phyloP scores from a whole-genome alignment of 2,113 vertebrate species.

The Entomyzon cyanotis region DNA sequence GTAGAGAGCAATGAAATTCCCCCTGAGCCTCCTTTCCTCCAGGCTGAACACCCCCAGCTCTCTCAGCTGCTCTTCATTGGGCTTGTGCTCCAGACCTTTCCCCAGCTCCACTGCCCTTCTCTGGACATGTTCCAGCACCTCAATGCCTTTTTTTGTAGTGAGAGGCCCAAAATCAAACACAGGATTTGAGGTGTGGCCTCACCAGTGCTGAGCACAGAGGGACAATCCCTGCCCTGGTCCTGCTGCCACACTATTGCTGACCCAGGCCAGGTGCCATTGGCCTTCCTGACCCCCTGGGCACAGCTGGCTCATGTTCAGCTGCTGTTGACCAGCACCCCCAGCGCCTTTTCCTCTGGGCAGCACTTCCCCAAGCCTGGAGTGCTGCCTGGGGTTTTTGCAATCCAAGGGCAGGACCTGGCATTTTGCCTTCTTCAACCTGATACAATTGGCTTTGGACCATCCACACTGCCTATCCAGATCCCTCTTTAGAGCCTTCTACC shows the following conservation, averaged over 20 bases:
- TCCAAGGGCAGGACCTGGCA: neutral
- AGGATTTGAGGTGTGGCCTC: neutral
- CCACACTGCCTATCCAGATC: neutral
- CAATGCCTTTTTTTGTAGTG: fast-evolving
- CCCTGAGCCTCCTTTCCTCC: neutral
- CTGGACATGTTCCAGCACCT: fast-evolving
- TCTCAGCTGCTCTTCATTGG: neutral
- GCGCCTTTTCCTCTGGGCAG: fast-evolving
- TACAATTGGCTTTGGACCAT: neutral
- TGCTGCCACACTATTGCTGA: neutral
- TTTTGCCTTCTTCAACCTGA: neutral
- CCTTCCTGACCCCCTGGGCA: neutral
- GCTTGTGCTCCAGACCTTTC: neutral
- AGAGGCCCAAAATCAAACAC: neutral
- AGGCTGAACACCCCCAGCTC: neutral
- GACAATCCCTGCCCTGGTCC: neutral
- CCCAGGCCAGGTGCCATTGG: neutral
- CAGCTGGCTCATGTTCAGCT: neutral
- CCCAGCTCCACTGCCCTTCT: fast-evolving
- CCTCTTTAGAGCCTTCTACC: neutral
- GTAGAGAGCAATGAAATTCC: neutral
- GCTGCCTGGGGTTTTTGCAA: neutral
- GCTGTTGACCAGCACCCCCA: fast-evolving
- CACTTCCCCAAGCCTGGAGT: fast-evolving
- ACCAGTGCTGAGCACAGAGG: fast-evolving